A percentile compares a stretch with the other conserved stretches of the same genome.
phyloP scores from a whole-genome alignment of 1,140 invertebrate species.

The Scaptodrosophila lebanonensis region DNA sequence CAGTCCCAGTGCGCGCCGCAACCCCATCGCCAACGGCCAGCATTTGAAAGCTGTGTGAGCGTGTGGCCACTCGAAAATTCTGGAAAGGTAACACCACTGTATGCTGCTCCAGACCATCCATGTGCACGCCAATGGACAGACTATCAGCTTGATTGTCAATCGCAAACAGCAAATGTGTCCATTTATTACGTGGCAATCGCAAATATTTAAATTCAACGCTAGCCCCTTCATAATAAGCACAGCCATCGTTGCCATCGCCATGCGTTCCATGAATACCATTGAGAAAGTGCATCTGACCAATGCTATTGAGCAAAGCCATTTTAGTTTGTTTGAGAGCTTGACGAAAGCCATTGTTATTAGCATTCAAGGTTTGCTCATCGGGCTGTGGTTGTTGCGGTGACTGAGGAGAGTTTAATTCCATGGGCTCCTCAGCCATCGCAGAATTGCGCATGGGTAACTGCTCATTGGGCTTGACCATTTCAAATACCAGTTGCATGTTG shows the following conservation, averaged over 20 bases:
- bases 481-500: conserved; percentile 61
- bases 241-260: conserved; percentile 7
- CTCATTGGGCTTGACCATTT: conserved; percentile 61
- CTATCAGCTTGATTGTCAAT: conserved; percentile 44
- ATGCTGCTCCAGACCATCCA: conserved; percentile 67
- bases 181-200: conserved; percentile 54
- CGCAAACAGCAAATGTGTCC: conserved; percentile 65
- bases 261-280: conserved; percentile 35
- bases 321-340: conserved; percentile 70
- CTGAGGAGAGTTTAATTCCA: conserved; percentile 31
- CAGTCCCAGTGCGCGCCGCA: conserved; percentile 10
- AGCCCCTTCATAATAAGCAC: conserved; percentile 48
- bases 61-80: conserved; percentile 39
- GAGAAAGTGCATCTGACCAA: conserved; percentile 69
- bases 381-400: conserved; percentile 7
- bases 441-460: conserved; percentile 37
- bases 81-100: conserved; percentile 43
- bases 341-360: conserved; percentile 36
- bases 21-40: conserved; percentile 58
- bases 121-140: conserved; percentile 45
- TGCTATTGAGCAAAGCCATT: conserved; percentile 62
- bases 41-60: conserved; percentile 57
- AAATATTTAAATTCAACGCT: conserved; percentile 47
- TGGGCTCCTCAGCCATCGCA: conserved; percentile 50
- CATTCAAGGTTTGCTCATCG: no score